Conservation (phyloP, 1,140 invertebrate genomes). For the Rhagoletis zephyria region DNA sequence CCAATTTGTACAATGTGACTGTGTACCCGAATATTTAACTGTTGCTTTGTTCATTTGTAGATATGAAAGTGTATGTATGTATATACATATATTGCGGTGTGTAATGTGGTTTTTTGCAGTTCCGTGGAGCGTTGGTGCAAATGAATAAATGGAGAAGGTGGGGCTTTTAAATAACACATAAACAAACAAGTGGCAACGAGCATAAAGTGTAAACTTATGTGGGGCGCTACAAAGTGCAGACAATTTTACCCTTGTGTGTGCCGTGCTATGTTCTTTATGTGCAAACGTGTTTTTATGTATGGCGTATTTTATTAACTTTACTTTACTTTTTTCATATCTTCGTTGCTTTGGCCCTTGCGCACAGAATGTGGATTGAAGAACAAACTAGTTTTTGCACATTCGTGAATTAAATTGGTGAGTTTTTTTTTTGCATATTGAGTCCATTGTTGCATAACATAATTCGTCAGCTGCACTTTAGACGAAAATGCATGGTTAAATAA, state of each 20-base stretch:
- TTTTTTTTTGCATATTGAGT: too few relatives aligned
- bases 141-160: slow-evolving; percentile 42
- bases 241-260: neutral
- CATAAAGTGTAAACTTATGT: slow-evolving; percentile 30
- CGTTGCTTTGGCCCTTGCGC: neutral
- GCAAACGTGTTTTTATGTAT: neutral
- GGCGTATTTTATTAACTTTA: neutral
- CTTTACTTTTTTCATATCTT: neutral
- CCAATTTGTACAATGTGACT: neutral
- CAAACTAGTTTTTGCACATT: slow-evolving; percentile 26
- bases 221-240: neutral
- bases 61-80: neutral
- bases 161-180: neutral
- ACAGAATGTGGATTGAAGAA: slow-evolving; percentile 30
- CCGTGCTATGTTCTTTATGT: neutral
- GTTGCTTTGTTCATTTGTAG: neutral
- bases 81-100: neutral
- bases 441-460: too few relatives aligned
- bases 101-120: slow-evolving; percentile 7
- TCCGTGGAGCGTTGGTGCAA: neutral
- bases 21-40: neutral
- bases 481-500: too few relatives aligned
- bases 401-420: neutral
- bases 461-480: too few relatives aligned
- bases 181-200: neutral